phyloP scores from a whole-genome alignment of 1,140 invertebrate species.

The Meloidogyne chitwoodi region DNA sequence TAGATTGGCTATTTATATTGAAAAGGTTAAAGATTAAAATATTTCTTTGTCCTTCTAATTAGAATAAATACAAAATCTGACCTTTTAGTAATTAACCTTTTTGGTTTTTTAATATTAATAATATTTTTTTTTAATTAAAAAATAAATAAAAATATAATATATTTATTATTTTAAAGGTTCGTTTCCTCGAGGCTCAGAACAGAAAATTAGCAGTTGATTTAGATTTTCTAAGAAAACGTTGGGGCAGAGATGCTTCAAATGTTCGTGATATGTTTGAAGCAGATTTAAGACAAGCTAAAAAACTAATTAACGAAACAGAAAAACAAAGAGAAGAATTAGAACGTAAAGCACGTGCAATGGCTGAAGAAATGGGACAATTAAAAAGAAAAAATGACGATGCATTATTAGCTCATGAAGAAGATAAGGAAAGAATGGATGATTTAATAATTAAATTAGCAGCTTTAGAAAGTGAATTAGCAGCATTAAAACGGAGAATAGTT shows the following conservation, averaged over 20 bases:
- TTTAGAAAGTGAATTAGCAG: slow-evolving; percentile 51
- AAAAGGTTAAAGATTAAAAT: slow-evolving; percentile 53
- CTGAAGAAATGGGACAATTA: slow-evolving; percentile 48
- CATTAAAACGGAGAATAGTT: slow-evolving; percentile 52
- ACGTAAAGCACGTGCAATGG: slow-evolving; percentile 35
- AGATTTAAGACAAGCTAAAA: slow-evolving; percentile 60
- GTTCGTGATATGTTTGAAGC: slow-evolving; percentile 64
- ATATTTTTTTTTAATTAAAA: neutral
- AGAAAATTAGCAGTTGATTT: slow-evolving; percentile 63
- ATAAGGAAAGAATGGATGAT: slow-evolving; percentile 52
- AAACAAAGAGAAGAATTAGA: slow-evolving; percentile 34
- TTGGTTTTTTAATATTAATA: too few relatives aligned
- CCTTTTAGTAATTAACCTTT: too few relatives aligned
- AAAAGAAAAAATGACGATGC: slow-evolving; percentile 54
- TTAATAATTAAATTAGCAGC: slow-evolving; percentile 47
- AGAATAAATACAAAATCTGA: neutral
- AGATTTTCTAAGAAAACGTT: slow-evolving; percentile 61
- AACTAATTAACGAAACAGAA: slow-evolving; percentile 42
- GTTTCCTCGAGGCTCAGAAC: slow-evolving; percentile 65
- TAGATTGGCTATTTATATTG: slow-evolving; percentile 64
- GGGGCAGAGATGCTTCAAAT: slow-evolving; percentile 62
- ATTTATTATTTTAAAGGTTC: slow-evolving; percentile 49
- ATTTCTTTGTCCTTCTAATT: too few relatives aligned
- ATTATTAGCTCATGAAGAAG: slow-evolving; percentile 36
- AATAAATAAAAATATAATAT: neutral